A percentile compares a stretch with the other conserved stretches of the same genome.
phyloP scores from a whole-genome alignment of 2,797 vertebrate species.

The Sebastes dallii region DNA sequence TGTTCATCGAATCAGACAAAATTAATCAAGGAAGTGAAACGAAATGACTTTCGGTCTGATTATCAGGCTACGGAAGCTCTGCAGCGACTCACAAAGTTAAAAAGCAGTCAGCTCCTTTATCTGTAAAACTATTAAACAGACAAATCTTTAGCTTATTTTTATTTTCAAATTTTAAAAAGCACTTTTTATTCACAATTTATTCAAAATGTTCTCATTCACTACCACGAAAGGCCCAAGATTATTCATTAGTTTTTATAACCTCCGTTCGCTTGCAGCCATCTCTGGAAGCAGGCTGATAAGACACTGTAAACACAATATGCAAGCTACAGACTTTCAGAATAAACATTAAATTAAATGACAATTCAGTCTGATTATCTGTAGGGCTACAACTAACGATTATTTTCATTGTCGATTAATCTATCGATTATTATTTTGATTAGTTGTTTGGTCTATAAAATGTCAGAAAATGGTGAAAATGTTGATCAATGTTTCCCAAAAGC shows the following conservation, averaged over 20 bases:
- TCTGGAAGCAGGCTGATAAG: neutral
- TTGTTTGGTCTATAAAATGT: too few relatives aligned
- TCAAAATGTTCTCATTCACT: neutral
- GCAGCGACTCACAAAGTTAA: neutral
- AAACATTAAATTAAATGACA: neutral
- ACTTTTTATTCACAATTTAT: neutral
- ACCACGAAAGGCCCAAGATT: neutral
- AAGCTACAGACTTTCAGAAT: neutral
- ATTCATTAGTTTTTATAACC: neutral
- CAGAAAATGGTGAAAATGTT: too few relatives aligned
- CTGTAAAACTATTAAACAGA: neutral
- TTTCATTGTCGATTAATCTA: too few relatives aligned
- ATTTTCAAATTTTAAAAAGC: neutral
- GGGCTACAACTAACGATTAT: too few relatives aligned
- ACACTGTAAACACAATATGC: neutral
- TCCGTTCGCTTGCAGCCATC: neutral
- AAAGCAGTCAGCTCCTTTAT: neutral
- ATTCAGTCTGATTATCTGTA: neutral
- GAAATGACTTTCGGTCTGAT: neutral
- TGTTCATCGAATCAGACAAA: neutral
- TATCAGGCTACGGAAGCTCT: neutral
- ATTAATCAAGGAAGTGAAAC: constrained; percentile 2
- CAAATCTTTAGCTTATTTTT: neutral
- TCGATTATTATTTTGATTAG: too few relatives aligned
- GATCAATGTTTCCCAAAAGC: too few relatives aligned